Evolutionary conservation across 2,888 invertebrate genomes (phyloP).

Genomic region (Trissoscelio sp.): DNA sequence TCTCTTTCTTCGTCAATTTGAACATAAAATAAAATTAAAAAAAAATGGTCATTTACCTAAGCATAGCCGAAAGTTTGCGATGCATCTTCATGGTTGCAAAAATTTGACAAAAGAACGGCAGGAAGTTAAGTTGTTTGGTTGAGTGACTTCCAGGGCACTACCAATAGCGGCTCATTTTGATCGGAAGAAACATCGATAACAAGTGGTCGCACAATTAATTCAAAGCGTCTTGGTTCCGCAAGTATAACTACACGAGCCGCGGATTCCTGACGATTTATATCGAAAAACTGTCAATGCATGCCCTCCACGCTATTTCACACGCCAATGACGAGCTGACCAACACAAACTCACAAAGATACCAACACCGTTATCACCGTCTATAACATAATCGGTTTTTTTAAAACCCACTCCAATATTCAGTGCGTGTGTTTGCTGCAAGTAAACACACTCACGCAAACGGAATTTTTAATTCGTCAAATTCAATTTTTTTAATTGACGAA

Average conservation of each 20-base stretch:
- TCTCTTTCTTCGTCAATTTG: too few species aligned
- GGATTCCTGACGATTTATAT: slow-evolving; percentile 67
- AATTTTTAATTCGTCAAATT: slow-evolving; percentile 1
- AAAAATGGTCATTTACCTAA: slow-evolving; percentile 61
- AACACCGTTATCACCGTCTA: slow-evolving; percentile 55
- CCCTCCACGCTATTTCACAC: slow-evolving; percentile 67
- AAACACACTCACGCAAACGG: not conserved
- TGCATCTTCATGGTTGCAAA: slow-evolving; percentile 45
- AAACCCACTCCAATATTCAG: slow-evolving; percentile 26
- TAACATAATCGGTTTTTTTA: slow-evolving; percentile 44
- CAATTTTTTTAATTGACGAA: not conserved
- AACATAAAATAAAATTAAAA: too few species aligned
- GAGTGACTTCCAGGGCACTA: slow-evolving; percentile 32
- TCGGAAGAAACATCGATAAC: slow-evolving; percentile 45
- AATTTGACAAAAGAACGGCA: too few species aligned
- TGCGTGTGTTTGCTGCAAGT: not conserved
- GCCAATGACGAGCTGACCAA: slow-evolving; percentile 65
- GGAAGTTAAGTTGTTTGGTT: too few species aligned
- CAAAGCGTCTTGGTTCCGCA: slow-evolving; percentile 39
- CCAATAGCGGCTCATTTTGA: slow-evolving; percentile 56
- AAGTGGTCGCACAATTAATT: not conserved
- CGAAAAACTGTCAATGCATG: slow-evolving; percentile 67
- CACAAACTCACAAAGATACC: slow-evolving; percentile 61
- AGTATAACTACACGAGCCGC: slow-evolving; percentile 53
- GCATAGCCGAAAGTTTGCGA: slow-evolving; percentile 58